These are phyloP conservation scores for Abrostola triplasia DNA, from an alignment of 2,888 invertebrate species.

Conservation along the genomic window DNA sequence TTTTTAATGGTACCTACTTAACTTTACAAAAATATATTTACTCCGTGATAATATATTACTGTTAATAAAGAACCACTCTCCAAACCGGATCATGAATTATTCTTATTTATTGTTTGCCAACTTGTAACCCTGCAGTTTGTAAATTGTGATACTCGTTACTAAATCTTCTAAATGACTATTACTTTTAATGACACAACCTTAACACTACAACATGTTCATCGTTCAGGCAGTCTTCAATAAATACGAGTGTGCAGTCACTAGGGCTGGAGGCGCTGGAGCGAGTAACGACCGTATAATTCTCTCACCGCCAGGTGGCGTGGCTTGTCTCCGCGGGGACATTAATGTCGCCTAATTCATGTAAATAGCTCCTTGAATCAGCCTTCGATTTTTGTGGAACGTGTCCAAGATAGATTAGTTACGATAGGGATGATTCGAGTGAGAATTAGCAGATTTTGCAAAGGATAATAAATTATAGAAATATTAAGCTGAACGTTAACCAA, in stretches of 20 bases:
- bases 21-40: too few relatives aligned
- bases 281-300: constrained; percentile 86
- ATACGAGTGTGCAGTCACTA: constrained; percentile 51
- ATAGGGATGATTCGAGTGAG: constrained; percentile 29
- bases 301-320: constrained; percentile 80
- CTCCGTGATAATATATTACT: too few relatives aligned
- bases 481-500: background rate
- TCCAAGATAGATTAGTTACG: constrained; percentile 35
- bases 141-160: background rate
- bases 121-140: background rate
- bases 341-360: constrained; percentile 87
- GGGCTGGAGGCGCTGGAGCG: constrained; percentile 77
- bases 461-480: background rate
- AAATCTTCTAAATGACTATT: constrained; percentile 33
- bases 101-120: background rate
- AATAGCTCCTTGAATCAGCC: constrained; percentile 75
- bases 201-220: constrained; percentile 31
- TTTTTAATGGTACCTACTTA: too few relatives aligned
- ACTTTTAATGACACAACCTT: constrained; percentile 45
- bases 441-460: constrained; percentile 7
- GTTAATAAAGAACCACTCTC: too few relatives aligned
- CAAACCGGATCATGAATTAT: too few relatives aligned
- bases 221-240: constrained; percentile 53
- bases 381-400: constrained; percentile 70
- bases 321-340: constrained; percentile 84